Conservation (phyloP, 2,113 vertebrate species). For the Puma concolor region DNA sequence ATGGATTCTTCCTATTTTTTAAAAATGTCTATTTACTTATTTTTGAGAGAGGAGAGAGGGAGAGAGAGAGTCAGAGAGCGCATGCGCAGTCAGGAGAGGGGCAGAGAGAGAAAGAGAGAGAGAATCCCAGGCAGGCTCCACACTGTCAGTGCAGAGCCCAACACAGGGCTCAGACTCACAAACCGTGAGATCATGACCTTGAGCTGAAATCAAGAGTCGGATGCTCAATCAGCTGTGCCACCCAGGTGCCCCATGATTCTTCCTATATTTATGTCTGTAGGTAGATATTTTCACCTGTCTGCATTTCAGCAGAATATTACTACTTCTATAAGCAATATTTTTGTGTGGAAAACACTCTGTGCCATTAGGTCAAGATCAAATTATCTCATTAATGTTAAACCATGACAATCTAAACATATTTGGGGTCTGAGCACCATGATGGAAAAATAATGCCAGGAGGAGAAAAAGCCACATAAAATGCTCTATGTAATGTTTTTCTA, state of each 20-base stretch:
- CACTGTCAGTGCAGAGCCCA: too few relatives aligned
- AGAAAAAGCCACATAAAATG: not conserved
- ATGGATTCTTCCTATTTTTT: slow-evolving; percentile 50
- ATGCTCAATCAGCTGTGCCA: too few relatives aligned
- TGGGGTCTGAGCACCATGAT: not conserved
- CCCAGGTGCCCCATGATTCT: not conserved
- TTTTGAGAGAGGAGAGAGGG: too few relatives aligned
- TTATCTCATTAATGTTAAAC: not conserved
- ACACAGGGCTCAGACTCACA: too few relatives aligned
- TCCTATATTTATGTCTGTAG: slow-evolving; percentile 54
- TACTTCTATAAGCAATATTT: not conserved
- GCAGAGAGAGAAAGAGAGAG: too few relatives aligned
- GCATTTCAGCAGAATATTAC: slow-evolving; percentile 36
- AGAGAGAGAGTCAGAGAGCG: too few relatives aligned
- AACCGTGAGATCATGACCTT: too few relatives aligned
- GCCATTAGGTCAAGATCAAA: not conserved
- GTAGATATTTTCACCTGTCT: not conserved
- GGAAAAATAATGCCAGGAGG: not conserved
- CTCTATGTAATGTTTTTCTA: not conserved
- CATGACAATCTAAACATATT: not conserved
- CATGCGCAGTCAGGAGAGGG: too few relatives aligned
- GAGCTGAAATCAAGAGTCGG: too few relatives aligned
- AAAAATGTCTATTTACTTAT: too few relatives aligned
- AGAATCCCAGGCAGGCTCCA: too few relatives aligned
- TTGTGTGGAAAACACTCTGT: not conserved